Conservation (phyloP, 2,113 vertebrate genomes). For the Malurus alboscapulatus region DNA sequence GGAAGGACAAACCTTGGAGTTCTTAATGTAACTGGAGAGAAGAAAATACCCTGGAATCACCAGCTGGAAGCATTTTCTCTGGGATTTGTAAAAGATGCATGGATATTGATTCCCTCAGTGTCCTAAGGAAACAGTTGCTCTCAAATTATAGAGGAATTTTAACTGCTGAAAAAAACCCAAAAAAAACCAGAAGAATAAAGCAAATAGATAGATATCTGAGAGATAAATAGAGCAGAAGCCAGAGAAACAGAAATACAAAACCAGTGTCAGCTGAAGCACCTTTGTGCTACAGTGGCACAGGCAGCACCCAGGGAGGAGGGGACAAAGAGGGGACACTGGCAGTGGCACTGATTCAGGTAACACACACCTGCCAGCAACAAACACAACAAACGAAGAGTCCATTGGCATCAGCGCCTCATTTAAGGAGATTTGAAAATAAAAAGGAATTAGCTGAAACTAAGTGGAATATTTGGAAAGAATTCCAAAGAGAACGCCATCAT, state of each 20-base stretch:
- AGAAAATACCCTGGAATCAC: not conserved
- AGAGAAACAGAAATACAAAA: not conserved
- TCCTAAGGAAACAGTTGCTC: not conserved
- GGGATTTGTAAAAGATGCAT: not conserved
- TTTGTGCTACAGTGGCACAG: not conserved
- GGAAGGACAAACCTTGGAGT: not conserved
- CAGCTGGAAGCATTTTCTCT: not conserved
- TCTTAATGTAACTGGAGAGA: not conserved
- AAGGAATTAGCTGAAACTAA: not conserved
- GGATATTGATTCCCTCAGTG: not conserved
- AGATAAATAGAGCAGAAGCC: not conserved
- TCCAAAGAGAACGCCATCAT: not conserved
- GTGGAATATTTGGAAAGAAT: not conserved
- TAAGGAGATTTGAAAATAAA: not conserved
- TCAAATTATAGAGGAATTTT: not conserved
- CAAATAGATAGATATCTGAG: no score
- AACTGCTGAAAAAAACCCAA: not conserved
- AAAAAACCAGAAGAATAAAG: not conserved
- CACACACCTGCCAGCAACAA: not conserved
- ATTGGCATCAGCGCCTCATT: not conserved
- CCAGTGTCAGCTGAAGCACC: not conserved
- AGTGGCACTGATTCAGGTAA: not conserved
- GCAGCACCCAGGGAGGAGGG: not conserved
- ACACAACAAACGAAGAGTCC: not conserved
- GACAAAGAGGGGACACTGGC: fast-evolving